Evolutionary conservation across 2,113 vertebrate species (phyloP), one percentile per base, ranked within the genome.

Genomic region (Cavia aperea): DNA sequence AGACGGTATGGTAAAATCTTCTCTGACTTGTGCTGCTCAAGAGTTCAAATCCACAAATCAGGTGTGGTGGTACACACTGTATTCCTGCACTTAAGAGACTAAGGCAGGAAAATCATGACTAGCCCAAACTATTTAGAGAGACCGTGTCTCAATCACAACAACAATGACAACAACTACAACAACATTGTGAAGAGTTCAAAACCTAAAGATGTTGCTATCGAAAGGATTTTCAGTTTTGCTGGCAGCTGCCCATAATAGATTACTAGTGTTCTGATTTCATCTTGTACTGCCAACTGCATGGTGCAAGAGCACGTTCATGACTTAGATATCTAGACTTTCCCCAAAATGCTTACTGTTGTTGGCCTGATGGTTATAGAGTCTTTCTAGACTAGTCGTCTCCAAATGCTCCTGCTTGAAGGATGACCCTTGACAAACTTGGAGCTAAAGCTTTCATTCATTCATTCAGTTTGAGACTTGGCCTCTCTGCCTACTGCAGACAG

Each of bases 331-430:
- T 98, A 98, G 65, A 96, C 95, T 68, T 99, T 99, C 96, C 98
- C 95, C 2, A 99, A 99, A 97, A 98, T 98, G 96, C 96, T 99
- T 99, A 98, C 81, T 99, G 98, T 95, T 99, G 98, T 95, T 99
- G 98, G 98, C 99, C 98, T 4, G 98, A 98, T 93, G 98, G 98
- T n/a, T 99, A 98, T 94, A 99, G 98, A 98, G 98, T 99, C 98
- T 10, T 24, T 33, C 16, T 7, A 79, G 51, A 21, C 51, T 36
- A 79, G 31, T 18, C 56, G 33, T 36, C 29, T 26, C 51, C 31
- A 56, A 99, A 98, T 51, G 98, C 98, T 1, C 96, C 99, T 94
- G 98, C 98, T 0, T 98, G 99, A 90, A 99, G 98, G 97, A 98
- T 99, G 75, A 98, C 98, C 0, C 98, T 99, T 5, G 98, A 98